phyloP scores from a whole-genome alignment of 2,113 vertebrate species.

The Grallaria varia region DNA sequence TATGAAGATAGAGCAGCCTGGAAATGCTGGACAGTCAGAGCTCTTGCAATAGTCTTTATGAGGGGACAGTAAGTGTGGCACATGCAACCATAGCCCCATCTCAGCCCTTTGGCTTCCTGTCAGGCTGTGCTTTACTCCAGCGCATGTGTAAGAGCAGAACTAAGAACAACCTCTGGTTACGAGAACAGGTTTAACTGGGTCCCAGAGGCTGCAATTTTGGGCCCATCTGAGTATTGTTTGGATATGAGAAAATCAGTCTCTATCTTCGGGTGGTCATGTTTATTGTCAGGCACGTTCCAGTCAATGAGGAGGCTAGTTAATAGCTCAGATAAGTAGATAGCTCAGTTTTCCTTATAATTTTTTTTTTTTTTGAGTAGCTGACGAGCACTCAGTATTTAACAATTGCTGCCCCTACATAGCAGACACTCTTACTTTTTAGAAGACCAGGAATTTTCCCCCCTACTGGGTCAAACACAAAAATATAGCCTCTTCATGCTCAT shows the following conservation, averaged over 20 bases:
- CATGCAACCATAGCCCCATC: accelerated
- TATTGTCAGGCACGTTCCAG: neutral
- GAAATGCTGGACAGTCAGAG: neutral
- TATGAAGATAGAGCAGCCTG: neutral
- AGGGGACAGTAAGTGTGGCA: neutral
- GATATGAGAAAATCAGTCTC: neutral
- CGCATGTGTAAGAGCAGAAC: accelerated
- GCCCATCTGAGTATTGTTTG: neutral
- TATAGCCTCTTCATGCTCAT: neutral
- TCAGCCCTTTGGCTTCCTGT: neutral
- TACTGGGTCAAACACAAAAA: neutral
- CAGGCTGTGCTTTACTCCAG: neutral
- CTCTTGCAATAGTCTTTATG: neutral
- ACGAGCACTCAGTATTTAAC: neutral
- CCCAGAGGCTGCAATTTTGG: neutral
- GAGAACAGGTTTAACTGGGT: neutral
- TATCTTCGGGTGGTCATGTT: neutral
- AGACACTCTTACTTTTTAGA: neutral
- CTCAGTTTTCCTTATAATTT: neutral
- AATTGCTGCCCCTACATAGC: neutral
- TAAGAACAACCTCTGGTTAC: neutral
- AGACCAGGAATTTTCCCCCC: neutral
- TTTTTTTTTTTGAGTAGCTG: neutral
- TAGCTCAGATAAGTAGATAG: neutral
- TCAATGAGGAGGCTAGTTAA: neutral